Conservation (phyloP, 2,797 vertebrate genomes). For the Molossus molossus region DNA sequence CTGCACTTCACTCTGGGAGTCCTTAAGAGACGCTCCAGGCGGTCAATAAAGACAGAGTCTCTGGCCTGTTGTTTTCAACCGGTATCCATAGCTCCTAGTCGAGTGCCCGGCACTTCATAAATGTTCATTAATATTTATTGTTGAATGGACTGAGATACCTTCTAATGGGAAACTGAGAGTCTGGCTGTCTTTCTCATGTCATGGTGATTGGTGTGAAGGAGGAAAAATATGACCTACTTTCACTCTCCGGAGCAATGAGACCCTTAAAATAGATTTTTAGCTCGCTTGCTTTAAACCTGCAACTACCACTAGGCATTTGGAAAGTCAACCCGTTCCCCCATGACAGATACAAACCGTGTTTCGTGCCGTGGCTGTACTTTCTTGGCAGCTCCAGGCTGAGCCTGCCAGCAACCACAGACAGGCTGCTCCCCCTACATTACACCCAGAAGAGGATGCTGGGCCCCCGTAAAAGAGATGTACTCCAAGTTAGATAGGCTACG, state of each 20-base stretch:
- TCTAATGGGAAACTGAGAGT: neutral
- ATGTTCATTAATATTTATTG: neutral
- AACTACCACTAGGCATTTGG: neutral
- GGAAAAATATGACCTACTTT: conserved; percentile 57
- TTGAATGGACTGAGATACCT: neutral
- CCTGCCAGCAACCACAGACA: neutral
- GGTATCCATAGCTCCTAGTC: neutral
- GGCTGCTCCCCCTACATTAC: too few species aligned
- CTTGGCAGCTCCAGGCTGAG: neutral
- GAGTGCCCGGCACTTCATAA: neutral
- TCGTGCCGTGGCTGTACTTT: neutral
- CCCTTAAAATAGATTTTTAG: conserved; percentile 45
- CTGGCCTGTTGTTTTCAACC: neutral
- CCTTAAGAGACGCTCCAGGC: neutral
- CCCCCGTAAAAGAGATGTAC: neutral
- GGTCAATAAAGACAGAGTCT: neutral
- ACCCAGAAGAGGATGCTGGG: neutral
- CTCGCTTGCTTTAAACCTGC: conserved; percentile 22
- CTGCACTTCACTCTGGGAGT: conserved; percentile 54
- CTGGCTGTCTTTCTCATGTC: neutral
- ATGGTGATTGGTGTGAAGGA: neutral
- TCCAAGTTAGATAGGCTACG: neutral
- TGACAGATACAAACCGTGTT: conserved; percentile 26
- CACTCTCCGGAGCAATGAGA: neutral
- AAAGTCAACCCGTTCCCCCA: conserved; percentile 1